phyloP scores from a whole-genome alignment of 53 echinoderm and acorn worm genomes.

The Apostichopus leukothele region DNA sequence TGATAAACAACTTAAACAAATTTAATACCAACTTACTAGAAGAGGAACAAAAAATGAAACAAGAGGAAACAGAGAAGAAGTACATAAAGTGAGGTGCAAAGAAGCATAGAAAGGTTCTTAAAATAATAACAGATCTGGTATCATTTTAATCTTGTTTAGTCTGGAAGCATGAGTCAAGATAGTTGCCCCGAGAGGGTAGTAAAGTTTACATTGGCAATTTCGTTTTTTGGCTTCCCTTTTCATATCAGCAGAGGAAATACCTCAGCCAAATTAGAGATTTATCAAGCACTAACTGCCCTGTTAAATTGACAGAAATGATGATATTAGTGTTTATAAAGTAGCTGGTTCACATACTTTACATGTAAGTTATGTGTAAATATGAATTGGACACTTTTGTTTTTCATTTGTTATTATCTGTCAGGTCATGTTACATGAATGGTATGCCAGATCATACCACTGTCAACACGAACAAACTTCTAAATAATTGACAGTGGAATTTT shows the following conservation, averaged over 20 bases:
- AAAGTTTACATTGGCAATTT: background rate
- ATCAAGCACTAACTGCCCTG: background rate
- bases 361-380: no score
- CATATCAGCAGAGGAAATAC: background rate
- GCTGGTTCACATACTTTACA: no score
- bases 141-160: constrained; percentile 6
- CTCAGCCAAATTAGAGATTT: constrained; percentile 8
- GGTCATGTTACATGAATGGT: no score
- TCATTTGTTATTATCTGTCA: no score
- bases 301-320: no score
- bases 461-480: no score
- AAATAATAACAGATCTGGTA: background rate
- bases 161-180: background rate
- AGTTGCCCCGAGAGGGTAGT: background rate
- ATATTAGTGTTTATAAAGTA: no score
- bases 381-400: no score
- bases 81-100: background rate
- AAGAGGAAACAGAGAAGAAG: background rate
- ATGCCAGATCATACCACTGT: no score
- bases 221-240: background rate
- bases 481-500: no score
- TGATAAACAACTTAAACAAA: no score
- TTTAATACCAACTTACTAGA: no score
- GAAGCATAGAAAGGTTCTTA: background rate
- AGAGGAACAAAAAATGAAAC: background rate